Evolutionary conservation across 2,888 invertebrate species (phyloP).

Genomic region (Spodoptera exigua): DNA sequence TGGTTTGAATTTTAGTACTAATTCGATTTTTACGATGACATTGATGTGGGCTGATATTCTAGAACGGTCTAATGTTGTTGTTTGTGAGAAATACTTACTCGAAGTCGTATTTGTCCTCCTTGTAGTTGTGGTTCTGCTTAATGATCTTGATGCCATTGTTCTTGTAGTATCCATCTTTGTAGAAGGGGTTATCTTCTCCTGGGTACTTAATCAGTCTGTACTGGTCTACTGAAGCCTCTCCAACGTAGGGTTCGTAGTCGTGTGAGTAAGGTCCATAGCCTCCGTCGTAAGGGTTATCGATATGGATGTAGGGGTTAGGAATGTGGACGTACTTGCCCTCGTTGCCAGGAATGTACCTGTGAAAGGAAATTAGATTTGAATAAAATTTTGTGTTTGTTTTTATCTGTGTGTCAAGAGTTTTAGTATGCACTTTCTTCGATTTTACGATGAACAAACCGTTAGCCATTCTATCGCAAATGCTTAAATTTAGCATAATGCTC

Average conservation of each 20-base stretch:
- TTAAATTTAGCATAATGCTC: constrained; percentile 17
- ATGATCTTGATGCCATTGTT: constrained; percentile 88
- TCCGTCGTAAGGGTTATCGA: constrained; percentile 84
- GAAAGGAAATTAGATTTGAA: constrained; percentile 39
- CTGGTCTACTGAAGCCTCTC: constrained; percentile 80
- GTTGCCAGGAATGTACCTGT: constrained; percentile 83
- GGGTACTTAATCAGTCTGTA: constrained; percentile 76
- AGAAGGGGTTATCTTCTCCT: constrained; percentile 80
- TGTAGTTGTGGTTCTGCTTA: constrained; percentile 83
- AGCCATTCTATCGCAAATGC: constrained; percentile 16
- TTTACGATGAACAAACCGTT: constrained; percentile 22
- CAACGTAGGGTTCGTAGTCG: constrained; percentile 84
- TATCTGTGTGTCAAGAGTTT: neutral
- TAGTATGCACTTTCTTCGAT: constrained; percentile 9
- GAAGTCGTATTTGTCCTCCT: constrained; percentile 87
- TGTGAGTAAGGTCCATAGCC: constrained; percentile 84
- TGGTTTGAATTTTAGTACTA: constrained; percentile 2
- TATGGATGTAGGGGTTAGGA: constrained; percentile 87
- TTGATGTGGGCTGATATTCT: neutral
- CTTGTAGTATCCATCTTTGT: constrained; percentile 85
- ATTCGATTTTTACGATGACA: neutral
- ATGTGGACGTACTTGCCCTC: constrained; percentile 88
- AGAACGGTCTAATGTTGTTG: neutral
- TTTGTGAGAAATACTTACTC: constrained; percentile 76
- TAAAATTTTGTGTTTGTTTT: constrained; percentile 9